Base-by-base conservation (phyloP, 1,140 invertebrate species). In the Saccostrea echinata region DNA sequence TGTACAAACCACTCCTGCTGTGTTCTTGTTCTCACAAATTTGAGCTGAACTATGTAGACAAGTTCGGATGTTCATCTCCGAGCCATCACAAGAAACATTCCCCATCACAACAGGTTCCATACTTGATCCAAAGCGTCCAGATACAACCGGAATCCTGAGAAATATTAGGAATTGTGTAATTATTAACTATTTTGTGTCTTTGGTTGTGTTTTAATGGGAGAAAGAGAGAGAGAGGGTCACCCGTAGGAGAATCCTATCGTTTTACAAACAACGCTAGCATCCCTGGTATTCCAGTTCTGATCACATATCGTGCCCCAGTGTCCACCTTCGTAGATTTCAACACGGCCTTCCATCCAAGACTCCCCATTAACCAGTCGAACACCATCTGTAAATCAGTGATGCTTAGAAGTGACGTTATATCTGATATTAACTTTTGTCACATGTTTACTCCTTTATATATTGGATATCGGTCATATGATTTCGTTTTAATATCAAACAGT, bases 211-310 rank as follows among this genome's bases (percentile, higher is more conserved):
- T 43, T 43, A 8, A 43, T 43, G 43, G 9, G 4, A 43, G 43
- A 43, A 9, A 43, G 43, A 43, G 4, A 43, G 43, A 6, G 43
- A 43, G 43, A 43, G 9, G 43, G 27, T 30, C 33, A n/a, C 33
- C 21, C 18, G 35, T 43, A 68, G 33, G 30, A 11, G 27, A 71
- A 71, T 33, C 68, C 68, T 1, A 71, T 33, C 12, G 27, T 33
- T 71, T 71, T 30, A 71, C 68, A 71, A 33, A 71, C 68, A 71
- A 71, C 68, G 27, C 68, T 71, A 27, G 68, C 68, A 27, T 71
- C 68, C 16, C 16, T 13, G 24, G 68, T 71, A 27, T 71, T 16
- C 68, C 68, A 71, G 9, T 71, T 33, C 9, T 16, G 12, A 27
- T 16, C 27, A 30, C 68, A 71, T 11, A 71, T 12, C 11, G 68